Percentiles rank a stretch among this genome's conserved stretches.
Conservation (phyloP, 2,888 invertebrate species). For the Habroteleia sp. region DNA sequence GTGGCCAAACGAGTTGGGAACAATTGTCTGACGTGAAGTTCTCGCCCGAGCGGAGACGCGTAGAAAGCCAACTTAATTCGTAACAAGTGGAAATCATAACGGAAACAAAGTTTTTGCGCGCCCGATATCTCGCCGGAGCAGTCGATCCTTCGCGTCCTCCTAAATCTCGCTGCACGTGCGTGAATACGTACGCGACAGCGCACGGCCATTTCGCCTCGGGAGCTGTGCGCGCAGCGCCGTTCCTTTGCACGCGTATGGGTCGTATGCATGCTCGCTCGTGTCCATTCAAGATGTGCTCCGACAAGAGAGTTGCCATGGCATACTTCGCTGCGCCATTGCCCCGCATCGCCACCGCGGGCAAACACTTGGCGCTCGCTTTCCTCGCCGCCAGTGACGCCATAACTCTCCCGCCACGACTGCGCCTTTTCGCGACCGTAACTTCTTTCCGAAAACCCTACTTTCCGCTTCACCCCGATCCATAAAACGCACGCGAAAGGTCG, state of each 20-base stretch:
- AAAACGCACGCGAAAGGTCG: no score
- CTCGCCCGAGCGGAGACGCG: constrained; percentile 5
- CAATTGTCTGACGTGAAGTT: constrained; percentile 2
- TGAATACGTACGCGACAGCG: constrained; percentile 23
- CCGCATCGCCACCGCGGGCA: constrained; percentile 29
- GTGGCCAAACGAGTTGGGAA: no score
- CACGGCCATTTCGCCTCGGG: constrained; percentile 35
- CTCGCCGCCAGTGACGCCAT: constrained; percentile 15
- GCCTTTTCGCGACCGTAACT: no score
- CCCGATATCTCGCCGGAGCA: constrained; percentile 13
- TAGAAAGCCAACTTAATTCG: constrained; percentile 29
- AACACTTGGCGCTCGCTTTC: constrained; percentile 27
- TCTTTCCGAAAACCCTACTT: no score
- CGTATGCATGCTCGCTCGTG: constrained; percentile 15
- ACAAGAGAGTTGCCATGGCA: constrained; percentile 56
- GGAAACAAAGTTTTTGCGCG: constrained; percentile 31
- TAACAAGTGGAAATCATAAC: constrained; percentile 36
- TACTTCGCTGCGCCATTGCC: constrained; percentile 54
- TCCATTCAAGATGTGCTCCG: constrained; percentile 51
- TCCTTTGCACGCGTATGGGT: constrained; percentile 5
- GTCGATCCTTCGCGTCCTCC: constrained; percentile 1
- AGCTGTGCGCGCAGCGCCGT: constrained; percentile 11
- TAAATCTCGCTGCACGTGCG: constrained; percentile 32
- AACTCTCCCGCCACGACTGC: no score
- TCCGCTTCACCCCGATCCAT: no score